Evolutionary conservation across 2,113 vertebrate genomes (phyloP).

Genomic region (Trachemys scripta): DNA sequence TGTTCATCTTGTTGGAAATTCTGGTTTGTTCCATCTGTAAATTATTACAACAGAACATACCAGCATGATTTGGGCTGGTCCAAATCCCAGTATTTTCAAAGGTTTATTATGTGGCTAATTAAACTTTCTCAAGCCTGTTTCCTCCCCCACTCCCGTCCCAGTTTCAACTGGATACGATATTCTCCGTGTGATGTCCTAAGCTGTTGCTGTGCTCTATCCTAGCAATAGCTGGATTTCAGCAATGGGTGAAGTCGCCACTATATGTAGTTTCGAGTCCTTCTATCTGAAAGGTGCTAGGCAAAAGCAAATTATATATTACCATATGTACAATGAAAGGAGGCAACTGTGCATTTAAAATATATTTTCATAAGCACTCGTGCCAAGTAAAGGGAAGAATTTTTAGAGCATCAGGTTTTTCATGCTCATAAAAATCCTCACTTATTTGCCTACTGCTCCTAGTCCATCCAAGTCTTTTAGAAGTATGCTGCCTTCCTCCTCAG

Average conservation of each 20-base stretch:
- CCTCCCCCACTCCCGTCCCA: too few species aligned
- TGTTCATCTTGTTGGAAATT: neutral
- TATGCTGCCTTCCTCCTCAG: conserved; percentile 7
- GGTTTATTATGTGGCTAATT: neutral
- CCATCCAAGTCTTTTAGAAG: neutral
- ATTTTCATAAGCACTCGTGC: conserved; percentile 7
- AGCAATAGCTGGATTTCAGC: neutral
- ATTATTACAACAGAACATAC: neutral
- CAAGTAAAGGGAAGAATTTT: conserved; percentile 24
- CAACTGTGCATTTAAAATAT: neutral
- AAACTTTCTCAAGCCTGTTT: neutral
- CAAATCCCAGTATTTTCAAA: neutral
- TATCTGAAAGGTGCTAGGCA: neutral
- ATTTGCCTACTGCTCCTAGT: neutral
- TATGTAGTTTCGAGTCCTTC: neutral
- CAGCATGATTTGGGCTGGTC: neutral
- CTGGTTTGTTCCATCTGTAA: neutral
- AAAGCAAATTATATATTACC: neutral
- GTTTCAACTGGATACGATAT: neutral
- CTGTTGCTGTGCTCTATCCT: neutral
- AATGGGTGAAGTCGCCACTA: accelerated
- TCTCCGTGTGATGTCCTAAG: neutral
- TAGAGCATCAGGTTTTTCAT: neutral
- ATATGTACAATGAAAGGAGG: neutral
- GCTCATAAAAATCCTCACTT: conserved; percentile 31